Conservation (phyloP, 2,797 vertebrate genomes). For the Notoglanidium macrostoma region DNA sequence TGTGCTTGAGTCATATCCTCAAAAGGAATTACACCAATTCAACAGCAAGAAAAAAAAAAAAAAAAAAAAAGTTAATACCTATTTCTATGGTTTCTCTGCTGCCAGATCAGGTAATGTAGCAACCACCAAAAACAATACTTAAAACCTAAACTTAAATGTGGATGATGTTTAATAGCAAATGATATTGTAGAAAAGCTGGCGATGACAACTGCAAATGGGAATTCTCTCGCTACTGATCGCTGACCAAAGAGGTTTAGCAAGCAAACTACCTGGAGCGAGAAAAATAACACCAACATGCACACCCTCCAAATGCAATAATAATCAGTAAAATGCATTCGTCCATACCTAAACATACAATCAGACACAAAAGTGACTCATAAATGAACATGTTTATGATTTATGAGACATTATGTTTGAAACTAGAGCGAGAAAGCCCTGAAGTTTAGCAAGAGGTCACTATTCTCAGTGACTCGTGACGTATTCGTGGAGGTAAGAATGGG, state of each 20-base stretch:
- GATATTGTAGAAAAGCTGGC: constrained; percentile 15
- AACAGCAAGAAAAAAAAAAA: not conserved
- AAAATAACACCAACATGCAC: not conserved
- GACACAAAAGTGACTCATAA: constrained; percentile 47
- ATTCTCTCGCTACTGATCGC: constrained; percentile 12
- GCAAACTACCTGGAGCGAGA: not conserved
- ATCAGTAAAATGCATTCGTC: constrained; percentile 43
- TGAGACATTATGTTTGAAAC: constrained; percentile 16
- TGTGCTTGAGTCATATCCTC: not conserved
- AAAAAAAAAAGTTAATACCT: not conserved
- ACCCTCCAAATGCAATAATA: not conserved
- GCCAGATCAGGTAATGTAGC: not conserved
- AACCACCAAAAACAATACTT: not conserved
- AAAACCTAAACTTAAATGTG: not conserved
- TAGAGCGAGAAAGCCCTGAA: constrained; percentile 1
- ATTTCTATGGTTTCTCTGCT: not conserved
- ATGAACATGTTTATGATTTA: constrained; percentile 20
- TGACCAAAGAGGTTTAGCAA: constrained; percentile 5
- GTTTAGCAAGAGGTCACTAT: not conserved
- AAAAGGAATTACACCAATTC: not conserved
- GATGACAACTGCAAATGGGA: constrained; percentile 32
- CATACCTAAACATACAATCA: constrained; percentile 47
- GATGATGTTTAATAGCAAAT: not conserved
- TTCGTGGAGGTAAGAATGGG: constrained; percentile 87
- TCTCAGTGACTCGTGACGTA: constrained; percentile 81